Conservation (phyloP, 2,888 invertebrate species). For the Eucriotettix oculatus region DNA sequence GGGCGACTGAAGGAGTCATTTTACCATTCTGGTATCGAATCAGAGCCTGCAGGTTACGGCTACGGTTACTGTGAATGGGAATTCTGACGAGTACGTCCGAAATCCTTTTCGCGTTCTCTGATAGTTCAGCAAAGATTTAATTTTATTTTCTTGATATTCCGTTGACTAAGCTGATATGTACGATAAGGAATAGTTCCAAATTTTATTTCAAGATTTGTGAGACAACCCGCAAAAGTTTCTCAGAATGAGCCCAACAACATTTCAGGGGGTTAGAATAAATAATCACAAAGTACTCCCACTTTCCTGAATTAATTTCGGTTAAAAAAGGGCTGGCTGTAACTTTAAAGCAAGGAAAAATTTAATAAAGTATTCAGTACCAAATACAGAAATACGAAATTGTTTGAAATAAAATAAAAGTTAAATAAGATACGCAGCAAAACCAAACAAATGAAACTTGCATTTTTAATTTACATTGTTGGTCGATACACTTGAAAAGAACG, state of each 20-base stretch:
- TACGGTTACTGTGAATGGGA: no score
- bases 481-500: background rate
- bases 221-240: no score
- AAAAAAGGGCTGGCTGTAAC: background rate
- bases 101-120: no score
- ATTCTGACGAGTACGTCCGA: no score
- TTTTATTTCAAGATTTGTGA: no score
- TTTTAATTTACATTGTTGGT: background rate
- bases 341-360: background rate
- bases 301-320: background rate
- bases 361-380: background rate
- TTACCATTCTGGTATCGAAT: no score
- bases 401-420: background rate
- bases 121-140: no score
- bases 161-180: no score
- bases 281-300: background rate
- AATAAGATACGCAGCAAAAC: background rate
- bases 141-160: no score
- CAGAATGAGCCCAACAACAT: background rate
- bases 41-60: no score
- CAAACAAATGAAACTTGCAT: background rate
- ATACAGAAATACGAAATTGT: background rate
- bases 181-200: no score
- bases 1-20: no score
- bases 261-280: background rate